These are phyloP conservation scores for Notarius quadriscutis DNA, from an alignment of 2,113 vertebrate genomes.

Conservation along the genomic window DNA sequence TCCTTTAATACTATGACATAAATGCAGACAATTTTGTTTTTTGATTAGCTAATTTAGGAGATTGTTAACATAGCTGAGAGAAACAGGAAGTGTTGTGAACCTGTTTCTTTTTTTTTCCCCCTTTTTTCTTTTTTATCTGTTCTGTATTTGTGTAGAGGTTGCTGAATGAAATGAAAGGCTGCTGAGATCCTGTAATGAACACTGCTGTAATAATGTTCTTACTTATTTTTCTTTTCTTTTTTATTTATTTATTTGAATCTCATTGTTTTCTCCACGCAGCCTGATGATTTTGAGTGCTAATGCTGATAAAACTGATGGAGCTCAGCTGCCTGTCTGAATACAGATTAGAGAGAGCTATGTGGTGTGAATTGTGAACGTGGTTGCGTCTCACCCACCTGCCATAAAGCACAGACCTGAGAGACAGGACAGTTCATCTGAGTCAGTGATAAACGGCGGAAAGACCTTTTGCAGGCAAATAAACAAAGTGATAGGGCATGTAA, in stretches of 20 bases:
- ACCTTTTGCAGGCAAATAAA: neutral
- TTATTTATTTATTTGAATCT: constrained; percentile 6
- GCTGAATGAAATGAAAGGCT: constrained; percentile 14
- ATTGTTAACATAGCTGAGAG: too few relatives aligned
- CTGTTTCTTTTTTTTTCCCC: too few relatives aligned
- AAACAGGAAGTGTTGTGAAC: too few relatives aligned
- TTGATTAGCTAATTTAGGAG: too few relatives aligned
- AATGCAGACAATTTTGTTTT: too few relatives aligned
- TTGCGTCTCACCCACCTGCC: neutral
- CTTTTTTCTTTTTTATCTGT: neutral
- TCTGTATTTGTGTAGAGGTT: neutral
- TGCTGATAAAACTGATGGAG: constrained; percentile 61
- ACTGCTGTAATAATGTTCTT: constrained; percentile 28
- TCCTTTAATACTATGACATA: too few relatives aligned
- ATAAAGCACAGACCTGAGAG: constrained; percentile 4
- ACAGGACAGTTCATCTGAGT: neutral
- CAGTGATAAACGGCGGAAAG: neutral
- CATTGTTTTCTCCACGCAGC: constrained; percentile 39
- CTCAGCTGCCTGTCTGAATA: constrained; percentile 61
- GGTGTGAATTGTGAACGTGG: constrained; percentile 60
- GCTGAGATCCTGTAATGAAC: constrained; percentile 15
- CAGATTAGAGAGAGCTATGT: constrained; percentile 62
- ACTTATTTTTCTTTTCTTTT: neutral
- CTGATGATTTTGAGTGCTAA: constrained; percentile 28
- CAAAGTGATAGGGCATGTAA: neutral